Evolutionary conservation across 1,140 invertebrate genomes (phyloP), one percentile per base, ranked within the genome.

Genomic region (Chelonus insularis): DNA sequence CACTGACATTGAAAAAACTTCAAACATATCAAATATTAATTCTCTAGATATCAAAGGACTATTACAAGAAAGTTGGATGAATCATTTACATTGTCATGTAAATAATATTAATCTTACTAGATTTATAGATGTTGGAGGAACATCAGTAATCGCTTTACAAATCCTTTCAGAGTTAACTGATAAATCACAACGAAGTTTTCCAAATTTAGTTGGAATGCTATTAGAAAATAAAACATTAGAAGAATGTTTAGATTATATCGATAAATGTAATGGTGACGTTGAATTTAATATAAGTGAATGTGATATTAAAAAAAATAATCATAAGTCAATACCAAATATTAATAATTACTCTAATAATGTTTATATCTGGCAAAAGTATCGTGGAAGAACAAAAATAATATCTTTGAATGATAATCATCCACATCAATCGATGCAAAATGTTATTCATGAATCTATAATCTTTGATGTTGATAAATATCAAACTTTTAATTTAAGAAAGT

Each of bases 401-500:
- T n/a, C n/a, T 29, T 29, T 45, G 1, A 18, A 45, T 18, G 16
- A 16, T n/a, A 39, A 39, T 39, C 5, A 12, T 39, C 12, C 37
- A 39, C n/a, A 34, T 34, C 29, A 34, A 34, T 43, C n/a, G 5
- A 12, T 36, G 8, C 47, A n/a, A 16, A 18, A n/a, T n/a, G n/a
- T n/a, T n/a, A n/a, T n/a, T n/a, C n/a, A n/a, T n/a, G n/a, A n/a
- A n/a, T n/a, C n/a, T n/a, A n/a, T n/a, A n/a, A n/a, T n/a, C n/a
- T n/a, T n/a, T n/a, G n/a, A n/a, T n/a, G n/a, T n/a, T n/a, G 21
- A 48, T 2, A n/a, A 6, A n/a, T n/a, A 48, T 4, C 20, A 48
- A 11, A 37, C 57, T 36, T 85, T 82, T 73, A 73, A 91, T 74
- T 83, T 89, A 48, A 78, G 84, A 51, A 91, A 90, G 73, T 91